Evolutionary conservation across 37 sponge, comb jelly and placozoan species (phyloP).

Genomic region (Tethya wilhelma): DNA sequence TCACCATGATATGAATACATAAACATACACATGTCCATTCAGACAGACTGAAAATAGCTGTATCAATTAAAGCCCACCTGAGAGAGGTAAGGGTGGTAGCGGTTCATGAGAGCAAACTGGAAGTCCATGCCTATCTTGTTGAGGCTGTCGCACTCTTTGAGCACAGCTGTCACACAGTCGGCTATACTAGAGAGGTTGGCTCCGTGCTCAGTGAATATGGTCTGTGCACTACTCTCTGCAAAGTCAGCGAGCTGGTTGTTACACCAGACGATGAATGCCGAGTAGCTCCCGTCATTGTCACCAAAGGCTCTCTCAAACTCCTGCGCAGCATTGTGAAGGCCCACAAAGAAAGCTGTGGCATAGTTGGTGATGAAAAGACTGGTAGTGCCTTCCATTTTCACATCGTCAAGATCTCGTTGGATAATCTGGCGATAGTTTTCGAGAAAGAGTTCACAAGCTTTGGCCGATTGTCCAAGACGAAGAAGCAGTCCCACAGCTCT

Average conservation of each 20-base stretch:
- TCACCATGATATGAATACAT: too few species aligned
- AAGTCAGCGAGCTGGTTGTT: slow-evolving; percentile 70
- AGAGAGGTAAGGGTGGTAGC: slow-evolving; percentile 43
- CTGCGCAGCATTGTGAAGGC: slow-evolving; percentile 66
- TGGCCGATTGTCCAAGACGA: slow-evolving; percentile 74
- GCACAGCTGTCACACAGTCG: slow-evolving; percentile 69
- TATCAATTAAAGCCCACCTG: too few species aligned
- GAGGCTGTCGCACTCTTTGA: slow-evolving; percentile 55
- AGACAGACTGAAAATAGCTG: too few species aligned
- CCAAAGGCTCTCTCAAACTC: slow-evolving; percentile 88
- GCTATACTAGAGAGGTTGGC: slow-evolving; percentile 49
- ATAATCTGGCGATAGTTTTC: slow-evolving; percentile 76
- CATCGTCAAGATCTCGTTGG: slow-evolving; percentile 59
- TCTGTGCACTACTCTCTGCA: slow-evolving; percentile 15
- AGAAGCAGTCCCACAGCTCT: slow-evolving; percentile 77
- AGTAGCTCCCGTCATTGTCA: slow-evolving; percentile 71
- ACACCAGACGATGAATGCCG: slow-evolving; percentile 93
- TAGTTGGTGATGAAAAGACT: slow-evolving; percentile 84
- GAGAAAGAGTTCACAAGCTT: slow-evolving; percentile 91
- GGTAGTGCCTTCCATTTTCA: slow-evolving; percentile 89
- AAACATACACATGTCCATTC: too few species aligned
- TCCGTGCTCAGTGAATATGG: slow-evolving; percentile 27
- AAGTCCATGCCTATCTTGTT: slow-evolving; percentile 57
- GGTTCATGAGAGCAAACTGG: slow-evolving; percentile 38
- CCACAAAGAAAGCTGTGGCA: slow-evolving; percentile 76